Evolutionary conservation across 2,888 invertebrate genomes (phyloP).

Genomic region (Halictus ligatus): DNA sequence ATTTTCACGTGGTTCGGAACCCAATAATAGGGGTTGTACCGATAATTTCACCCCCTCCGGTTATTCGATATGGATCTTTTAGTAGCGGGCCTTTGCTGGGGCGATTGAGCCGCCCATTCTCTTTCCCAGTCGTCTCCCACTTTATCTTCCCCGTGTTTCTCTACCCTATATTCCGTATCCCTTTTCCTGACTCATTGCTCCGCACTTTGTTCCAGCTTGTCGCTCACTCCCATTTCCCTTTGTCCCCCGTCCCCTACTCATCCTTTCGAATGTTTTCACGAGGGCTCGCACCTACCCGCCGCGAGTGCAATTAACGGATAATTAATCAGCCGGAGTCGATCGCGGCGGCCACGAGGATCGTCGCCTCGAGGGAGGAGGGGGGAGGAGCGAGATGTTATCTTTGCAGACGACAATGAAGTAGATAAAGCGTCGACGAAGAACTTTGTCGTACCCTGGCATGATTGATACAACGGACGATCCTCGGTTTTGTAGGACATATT

Average conservation of each 20-base stretch:
- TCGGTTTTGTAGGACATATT: neutral
- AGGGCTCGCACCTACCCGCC: conserved; percentile 59
- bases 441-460: neutral
- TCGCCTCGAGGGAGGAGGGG: neutral
- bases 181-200: conserved; percentile 54
- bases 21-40: conserved; percentile 78
- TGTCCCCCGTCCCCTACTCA: conserved; percentile 48
- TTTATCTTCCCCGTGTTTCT: conserved; percentile 44
- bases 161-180: conserved; percentile 47
- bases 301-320: conserved; percentile 70
- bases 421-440: neutral
- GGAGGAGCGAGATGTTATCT: conserved; percentile 8
- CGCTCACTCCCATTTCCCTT: conserved; percentile 46
- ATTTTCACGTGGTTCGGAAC: conserved; percentile 74
- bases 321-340: conserved; percentile 65
- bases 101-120: conserved; percentile 72
- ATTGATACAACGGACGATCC: neutral
- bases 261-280: conserved; percentile 61
- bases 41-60: conserved; percentile 78
- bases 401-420: neutral
- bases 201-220: conserved; percentile 52
- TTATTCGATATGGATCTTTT: conserved; percentile 79
- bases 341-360: conserved; percentile 15
- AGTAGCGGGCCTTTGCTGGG: conserved; percentile 77
- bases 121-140: conserved; percentile 24